Conservation (phyloP, 2,797 vertebrate species). For the Pagetopsis macropterus region DNA sequence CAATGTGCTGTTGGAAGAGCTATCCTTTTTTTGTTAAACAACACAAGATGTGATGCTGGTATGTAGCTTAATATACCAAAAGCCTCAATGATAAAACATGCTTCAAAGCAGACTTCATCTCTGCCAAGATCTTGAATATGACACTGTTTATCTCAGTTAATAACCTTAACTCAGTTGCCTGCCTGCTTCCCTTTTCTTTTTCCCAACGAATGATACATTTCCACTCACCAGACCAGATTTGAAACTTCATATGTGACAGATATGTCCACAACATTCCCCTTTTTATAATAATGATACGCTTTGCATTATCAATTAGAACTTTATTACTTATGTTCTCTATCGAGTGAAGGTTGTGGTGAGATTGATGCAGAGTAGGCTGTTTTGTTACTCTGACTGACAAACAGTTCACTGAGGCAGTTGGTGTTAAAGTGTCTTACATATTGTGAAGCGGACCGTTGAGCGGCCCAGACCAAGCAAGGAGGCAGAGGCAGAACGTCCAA, state of each 20-base stretch:
- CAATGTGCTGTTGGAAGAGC: neutral
- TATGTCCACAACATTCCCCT: neutral
- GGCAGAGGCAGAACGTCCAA: no score
- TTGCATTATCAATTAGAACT: neutral
- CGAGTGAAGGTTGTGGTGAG: neutral
- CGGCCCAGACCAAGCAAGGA: no score
- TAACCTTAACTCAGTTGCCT: no score
- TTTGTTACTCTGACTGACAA: neutral
- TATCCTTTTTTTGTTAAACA: slow-evolving; percentile 1
- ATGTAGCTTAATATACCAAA: neutral
- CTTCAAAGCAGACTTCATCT: neutral
- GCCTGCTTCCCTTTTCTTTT: neutral
- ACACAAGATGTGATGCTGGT: neutral
- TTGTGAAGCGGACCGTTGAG: no score
- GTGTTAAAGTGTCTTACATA: no score
- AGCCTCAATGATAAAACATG: neutral
- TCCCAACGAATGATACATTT: neutral
- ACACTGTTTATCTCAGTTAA: neutral
- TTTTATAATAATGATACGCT: neutral
- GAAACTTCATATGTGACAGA: neutral
- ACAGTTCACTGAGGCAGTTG: no score
- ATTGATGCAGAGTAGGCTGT: neutral
- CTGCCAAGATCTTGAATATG: neutral
- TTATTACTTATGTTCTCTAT: neutral
- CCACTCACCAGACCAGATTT: neutral